Evolutionary conservation across 2,113 vertebrate genomes (phyloP).

Genomic region (Halcyon senegalensis): DNA sequence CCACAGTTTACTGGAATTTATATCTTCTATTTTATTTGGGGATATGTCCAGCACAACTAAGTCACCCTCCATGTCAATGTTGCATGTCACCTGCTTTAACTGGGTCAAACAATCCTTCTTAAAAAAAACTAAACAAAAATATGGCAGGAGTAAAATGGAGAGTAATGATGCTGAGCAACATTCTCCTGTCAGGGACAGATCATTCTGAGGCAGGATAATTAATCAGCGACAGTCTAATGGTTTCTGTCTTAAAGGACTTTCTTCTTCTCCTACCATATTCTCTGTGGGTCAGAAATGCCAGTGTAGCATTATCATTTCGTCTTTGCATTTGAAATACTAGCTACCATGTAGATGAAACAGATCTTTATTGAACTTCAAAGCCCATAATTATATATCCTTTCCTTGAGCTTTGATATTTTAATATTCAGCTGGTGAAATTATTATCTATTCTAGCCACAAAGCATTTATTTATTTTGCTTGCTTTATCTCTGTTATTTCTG

Average conservation of each 20-base stretch:
- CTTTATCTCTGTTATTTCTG: slow-evolving; percentile 77
- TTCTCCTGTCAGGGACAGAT: not conserved
- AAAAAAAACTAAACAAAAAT: not conserved
- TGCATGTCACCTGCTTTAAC: not conserved
- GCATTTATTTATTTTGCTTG: slow-evolving; percentile 76
- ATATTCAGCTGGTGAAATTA: slow-evolving; percentile 75
- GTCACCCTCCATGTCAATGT: not conserved
- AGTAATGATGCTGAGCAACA: not conserved
- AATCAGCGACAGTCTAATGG: slow-evolving; percentile 11
- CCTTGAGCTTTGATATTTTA: slow-evolving; percentile 80
- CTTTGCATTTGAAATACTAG: slow-evolving; percentile 69
- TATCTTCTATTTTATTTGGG: not conserved
- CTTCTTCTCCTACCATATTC: slow-evolving; percentile 53
- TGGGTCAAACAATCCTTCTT: not conserved
- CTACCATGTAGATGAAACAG: slow-evolving; percentile 56
- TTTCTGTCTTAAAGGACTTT: slow-evolving; percentile 58
- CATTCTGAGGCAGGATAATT: not conserved
- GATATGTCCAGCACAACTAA: not conserved
- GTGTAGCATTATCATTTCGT: slow-evolving; percentile 60
- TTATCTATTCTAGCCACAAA: slow-evolving; percentile 77
- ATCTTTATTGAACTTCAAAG: slow-evolving; percentile 78
- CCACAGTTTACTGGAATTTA: not conserved
- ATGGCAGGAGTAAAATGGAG: not conserved
- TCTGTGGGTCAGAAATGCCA: slow-evolving; percentile 67
- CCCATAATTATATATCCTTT: slow-evolving; percentile 64